These are phyloP conservation scores for Monodelphis domestica DNA, from an alignment of 2,797 vertebrate genomes.

Conservation along the genomic window DNA sequence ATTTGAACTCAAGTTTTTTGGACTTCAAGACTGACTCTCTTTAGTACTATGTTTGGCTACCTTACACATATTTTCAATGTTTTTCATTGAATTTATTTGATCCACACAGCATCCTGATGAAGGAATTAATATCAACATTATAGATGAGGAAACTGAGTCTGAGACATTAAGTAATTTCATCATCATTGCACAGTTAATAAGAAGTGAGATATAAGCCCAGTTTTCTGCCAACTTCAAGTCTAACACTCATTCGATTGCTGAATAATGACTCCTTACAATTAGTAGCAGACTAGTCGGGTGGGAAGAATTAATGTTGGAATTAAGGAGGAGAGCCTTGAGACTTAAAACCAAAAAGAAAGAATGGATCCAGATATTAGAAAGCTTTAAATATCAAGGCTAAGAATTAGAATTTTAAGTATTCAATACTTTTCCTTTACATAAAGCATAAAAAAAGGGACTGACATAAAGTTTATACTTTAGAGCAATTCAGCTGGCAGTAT, in stretches of 20 bases:
- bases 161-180: neutral
- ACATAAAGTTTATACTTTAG: neutral
- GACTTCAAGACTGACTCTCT: no score
- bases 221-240: neutral
- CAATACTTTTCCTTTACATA: neutral
- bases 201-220: constrained; percentile 18
- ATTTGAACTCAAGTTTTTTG: no score
- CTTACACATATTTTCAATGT: neutral
- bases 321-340: no score
- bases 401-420: neutral
- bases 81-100: neutral
- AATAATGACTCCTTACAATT: no score
- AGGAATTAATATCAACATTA: constrained; percentile 21
- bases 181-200: neutral
- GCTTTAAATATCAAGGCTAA: neutral
- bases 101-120: neutral
- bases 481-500: neutral
- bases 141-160: neutral
- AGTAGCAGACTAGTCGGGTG: no score
- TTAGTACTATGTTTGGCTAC: neutral
- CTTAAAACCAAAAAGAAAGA: neutral
- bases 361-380: neutral
- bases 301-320: no score
- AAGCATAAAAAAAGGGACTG: neutral
- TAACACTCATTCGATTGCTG: neutral